Conservation (phyloP, 2,888 invertebrate species). For the Epirrhoe alternata region DNA sequence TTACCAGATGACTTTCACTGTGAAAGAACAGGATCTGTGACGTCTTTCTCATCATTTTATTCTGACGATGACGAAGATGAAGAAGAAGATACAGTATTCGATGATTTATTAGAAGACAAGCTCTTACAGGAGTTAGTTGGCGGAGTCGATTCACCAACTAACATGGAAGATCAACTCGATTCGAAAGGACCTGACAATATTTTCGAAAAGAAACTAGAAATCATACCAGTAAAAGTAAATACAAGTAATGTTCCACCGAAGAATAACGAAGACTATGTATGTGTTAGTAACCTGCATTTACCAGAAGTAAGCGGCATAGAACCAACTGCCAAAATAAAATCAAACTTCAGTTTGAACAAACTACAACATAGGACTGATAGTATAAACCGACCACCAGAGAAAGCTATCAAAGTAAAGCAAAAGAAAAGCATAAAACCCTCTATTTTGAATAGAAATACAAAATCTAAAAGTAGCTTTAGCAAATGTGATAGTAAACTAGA, state of each 20-base stretch:
- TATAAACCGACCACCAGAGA: conserved; percentile 75
- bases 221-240: conserved; percentile 77
- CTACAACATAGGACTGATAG: conserved; percentile 75
- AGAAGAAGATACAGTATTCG: conserved; percentile 60
- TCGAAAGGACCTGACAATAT: conserved; percentile 76
- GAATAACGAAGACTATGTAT: conserved; percentile 71
- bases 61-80: conserved; percentile 67
- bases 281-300: conserved; percentile 70
- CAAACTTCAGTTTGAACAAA: conserved; percentile 75
- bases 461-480: conserved; percentile 56
- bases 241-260: conserved; percentile 59
- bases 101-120: conserved; percentile 74
- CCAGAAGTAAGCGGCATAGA: conserved; percentile 68
- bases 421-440: conserved; percentile 65
- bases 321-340: conserved; percentile 77
- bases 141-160: conserved; percentile 74
- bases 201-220: conserved; percentile 74
- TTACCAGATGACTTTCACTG: conserved; percentile 79
- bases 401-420: conserved; percentile 72
- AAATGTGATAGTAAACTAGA: conserved; percentile 68
- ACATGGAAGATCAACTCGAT: conserved; percentile 67
- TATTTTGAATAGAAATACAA: conserved; percentile 64
- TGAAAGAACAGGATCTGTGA: conserved; percentile 62
- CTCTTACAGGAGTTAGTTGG: conserved; percentile 77
- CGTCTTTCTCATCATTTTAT: conserved; percentile 72